Evolutionary conservation across 2,113 vertebrate genomes (phyloP).

Genomic region (Etheostoma spectabile): DNA sequence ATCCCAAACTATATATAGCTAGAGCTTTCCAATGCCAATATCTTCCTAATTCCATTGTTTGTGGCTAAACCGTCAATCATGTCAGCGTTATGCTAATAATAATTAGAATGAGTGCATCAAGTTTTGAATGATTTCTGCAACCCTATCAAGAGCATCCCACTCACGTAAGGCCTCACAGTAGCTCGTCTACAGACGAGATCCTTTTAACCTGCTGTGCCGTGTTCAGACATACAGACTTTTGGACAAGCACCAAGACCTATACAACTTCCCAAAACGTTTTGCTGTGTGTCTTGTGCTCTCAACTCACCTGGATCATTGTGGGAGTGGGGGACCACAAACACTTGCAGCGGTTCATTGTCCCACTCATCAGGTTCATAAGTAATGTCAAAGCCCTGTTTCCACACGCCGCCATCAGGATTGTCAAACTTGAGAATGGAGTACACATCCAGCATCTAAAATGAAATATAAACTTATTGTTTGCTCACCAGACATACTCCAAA

Average conservation of each 20-base stretch:
- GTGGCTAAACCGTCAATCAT: slow-evolving; percentile 32
- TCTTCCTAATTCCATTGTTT: slow-evolving; percentile 57
- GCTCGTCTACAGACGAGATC: neutral
- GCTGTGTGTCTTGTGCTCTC: neutral
- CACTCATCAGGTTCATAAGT: slow-evolving; percentile 91
- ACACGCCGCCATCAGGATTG: slow-evolving; percentile 96
- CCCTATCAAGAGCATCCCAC: neutral
- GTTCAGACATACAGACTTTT: neutral
- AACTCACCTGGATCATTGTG: slow-evolving; percentile 97
- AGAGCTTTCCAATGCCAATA: slow-evolving; percentile 36
- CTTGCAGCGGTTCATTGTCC: slow-evolving; percentile 91
- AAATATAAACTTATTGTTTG: neutral
- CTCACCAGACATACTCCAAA: neutral
- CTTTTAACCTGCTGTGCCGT: neutral
- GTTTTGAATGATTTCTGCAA: slow-evolving; percentile 28
- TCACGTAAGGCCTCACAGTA: slow-evolving; percentile 5
- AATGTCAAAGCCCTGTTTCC: slow-evolving; percentile 98
- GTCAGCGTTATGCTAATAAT: slow-evolving; percentile 49
- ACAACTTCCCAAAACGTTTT: neutral
- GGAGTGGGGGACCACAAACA: slow-evolving; percentile 96
- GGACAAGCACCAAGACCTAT: neutral
- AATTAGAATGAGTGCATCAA: slow-evolving; percentile 12
- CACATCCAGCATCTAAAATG: slow-evolving; percentile 91
- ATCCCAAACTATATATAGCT: slow-evolving; percentile 44
- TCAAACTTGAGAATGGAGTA: slow-evolving; percentile 93